These are phyloP conservation scores for Archips crataeganus DNA, from an alignment of 2,888 invertebrate genomes.

Conservation along the genomic window DNA sequence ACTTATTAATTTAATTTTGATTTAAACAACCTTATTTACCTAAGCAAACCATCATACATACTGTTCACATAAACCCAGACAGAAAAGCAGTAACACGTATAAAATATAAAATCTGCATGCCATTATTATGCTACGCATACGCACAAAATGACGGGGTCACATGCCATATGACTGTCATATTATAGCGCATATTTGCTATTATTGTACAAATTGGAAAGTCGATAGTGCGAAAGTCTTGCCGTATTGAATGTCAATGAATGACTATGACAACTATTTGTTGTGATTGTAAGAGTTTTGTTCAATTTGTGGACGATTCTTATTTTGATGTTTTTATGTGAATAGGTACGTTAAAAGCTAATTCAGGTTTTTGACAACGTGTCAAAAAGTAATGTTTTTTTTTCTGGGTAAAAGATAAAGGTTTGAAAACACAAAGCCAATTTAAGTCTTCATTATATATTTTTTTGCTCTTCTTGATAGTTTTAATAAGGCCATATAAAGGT, in stretches of 20 bases:
- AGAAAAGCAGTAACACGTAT: conserved; percentile 49
- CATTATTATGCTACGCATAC: conserved; percentile 53
- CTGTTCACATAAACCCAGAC: conserved; percentile 25
- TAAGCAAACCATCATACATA: conserved; percentile 18
- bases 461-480: no score
- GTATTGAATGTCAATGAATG: neutral
- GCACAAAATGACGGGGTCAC: conserved; percentile 41
- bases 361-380: neutral
- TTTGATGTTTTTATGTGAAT: neutral
- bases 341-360: neutral
- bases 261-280: neutral
- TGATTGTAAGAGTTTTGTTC: neutral
- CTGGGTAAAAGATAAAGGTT: no score
- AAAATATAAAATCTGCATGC: conserved; percentile 59
- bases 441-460: no score
- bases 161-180: conserved; percentile 23
- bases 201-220: conserved; percentile 39
- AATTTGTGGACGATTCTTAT: neutral
- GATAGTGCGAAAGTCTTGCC: conserved; percentile 8
- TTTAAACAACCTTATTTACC: neutral
- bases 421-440: no score
- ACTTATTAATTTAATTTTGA: no score
- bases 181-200: conserved; percentile 29
- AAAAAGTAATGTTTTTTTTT: neutral
- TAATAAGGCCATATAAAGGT: no score